Evolutionary conservation across 2,888 invertebrate genomes (phyloP).

Genomic region (Leptura quadrifasciata): DNA sequence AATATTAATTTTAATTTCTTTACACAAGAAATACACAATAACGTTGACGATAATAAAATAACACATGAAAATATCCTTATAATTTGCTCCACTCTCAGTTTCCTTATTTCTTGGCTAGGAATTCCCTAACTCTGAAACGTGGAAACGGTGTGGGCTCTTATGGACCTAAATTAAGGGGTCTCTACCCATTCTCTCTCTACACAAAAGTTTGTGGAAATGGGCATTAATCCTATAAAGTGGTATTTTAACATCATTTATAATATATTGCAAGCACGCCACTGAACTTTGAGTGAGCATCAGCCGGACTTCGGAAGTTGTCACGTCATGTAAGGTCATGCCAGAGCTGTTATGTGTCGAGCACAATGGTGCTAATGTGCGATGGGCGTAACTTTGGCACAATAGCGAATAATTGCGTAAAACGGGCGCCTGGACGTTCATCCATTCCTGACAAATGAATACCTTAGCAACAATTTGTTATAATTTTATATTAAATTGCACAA

Average conservation of each 20-base stretch:
- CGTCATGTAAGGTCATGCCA: slow-evolving; percentile 58
- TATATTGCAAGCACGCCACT: slow-evolving; percentile 12
- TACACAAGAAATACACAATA: too few species aligned
- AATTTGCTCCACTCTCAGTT: too few species aligned
- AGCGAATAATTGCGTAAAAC: slow-evolving; percentile 40
- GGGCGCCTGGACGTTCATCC: slow-evolving; percentile 41
- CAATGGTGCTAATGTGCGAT: slow-evolving; percentile 52
- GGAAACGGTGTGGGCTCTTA: too few species aligned
- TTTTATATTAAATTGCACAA: slow-evolving; percentile 53
- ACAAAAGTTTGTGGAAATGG: too few species aligned
- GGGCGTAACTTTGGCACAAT: slow-evolving; percentile 46
- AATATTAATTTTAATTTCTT: too few species aligned
- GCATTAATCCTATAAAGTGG: background rate
- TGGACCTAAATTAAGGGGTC: too few species aligned
- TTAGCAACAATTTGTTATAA: slow-evolving; percentile 50
- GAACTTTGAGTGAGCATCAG: slow-evolving; percentile 33
- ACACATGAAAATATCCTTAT: too few species aligned
- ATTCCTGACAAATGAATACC: slow-evolving; percentile 46
- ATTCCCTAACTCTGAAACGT: too few species aligned
- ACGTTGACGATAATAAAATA: too few species aligned
- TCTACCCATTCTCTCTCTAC: too few species aligned
- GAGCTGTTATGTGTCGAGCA: slow-evolving; percentile 47
- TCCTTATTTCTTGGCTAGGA: too few species aligned
- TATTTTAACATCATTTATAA: background rate
- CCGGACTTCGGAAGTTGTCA: slow-evolving; percentile 57